Percentiles rank a stretch among this genome's conserved stretches.
These are phyloP conservation scores for Pocillopora damicornis DNA, from an alignment of 64 coral and sea anemone genomes.

Conservation along the genomic window DNA sequence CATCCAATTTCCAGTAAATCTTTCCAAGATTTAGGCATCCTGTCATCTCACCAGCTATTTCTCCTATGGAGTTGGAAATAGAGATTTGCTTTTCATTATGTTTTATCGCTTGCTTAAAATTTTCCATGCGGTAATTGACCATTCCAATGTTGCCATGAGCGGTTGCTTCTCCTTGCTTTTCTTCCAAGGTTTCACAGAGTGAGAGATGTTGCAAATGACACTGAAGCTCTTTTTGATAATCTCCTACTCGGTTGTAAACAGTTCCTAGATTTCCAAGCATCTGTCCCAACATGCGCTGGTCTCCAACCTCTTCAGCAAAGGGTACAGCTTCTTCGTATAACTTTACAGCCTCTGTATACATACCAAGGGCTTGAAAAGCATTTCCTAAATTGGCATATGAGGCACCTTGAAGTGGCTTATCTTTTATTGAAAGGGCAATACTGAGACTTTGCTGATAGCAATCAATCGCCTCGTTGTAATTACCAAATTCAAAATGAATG, in stretches of 20 bases:
- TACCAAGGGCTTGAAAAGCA: slow-evolving; percentile 8
- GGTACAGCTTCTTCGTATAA: slow-evolving; percentile 24
- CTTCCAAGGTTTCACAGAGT: slow-evolving; percentile 27
- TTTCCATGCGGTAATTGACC: slow-evolving; percentile 30
- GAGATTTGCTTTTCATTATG: slow-evolving; percentile 39
- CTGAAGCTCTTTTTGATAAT: slow-evolving; percentile 21
- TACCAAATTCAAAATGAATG: not conserved
- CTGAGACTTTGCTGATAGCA: slow-evolving; percentile 13
- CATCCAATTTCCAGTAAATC: not conserved
- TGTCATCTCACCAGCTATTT: slow-evolving; percentile 14
- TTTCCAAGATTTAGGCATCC: slow-evolving; percentile 26
- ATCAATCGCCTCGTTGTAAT: slow-evolving; percentile 26
- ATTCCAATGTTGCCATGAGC: slow-evolving; percentile 31
- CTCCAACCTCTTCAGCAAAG: slow-evolving; percentile 1
- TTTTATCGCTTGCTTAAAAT: slow-evolving; percentile 13
- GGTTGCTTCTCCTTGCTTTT: slow-evolving; percentile 39
- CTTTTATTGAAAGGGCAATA: slow-evolving; percentile 17
- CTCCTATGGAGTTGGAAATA: slow-evolving; percentile 30
- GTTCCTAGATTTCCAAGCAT: slow-evolving; percentile 30
- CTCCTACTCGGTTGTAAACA: slow-evolving; percentile 12
- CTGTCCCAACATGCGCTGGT: slow-evolving; percentile 23
- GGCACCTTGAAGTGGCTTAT: slow-evolving; percentile 40
- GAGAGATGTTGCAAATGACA: slow-evolving; percentile 21
- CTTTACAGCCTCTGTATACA: slow-evolving; percentile 22
- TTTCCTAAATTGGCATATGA: slow-evolving; percentile 29